Percentiles rank a stretch among this genome's conserved stretches.
phyloP scores from a whole-genome alignment of 2,888 invertebrate genomes.

The Antitype chi region DNA sequence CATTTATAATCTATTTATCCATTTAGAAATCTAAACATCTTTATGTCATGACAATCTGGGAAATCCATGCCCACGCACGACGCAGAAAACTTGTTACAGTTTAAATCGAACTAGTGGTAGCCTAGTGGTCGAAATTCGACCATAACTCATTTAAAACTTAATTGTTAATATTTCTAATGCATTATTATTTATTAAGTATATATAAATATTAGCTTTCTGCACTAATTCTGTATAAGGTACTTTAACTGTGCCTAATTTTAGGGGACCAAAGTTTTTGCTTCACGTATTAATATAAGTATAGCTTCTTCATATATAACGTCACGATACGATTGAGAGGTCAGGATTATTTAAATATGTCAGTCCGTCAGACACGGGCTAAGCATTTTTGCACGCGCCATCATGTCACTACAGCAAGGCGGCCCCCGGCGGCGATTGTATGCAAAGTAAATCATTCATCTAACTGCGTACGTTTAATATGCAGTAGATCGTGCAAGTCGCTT shows the following conservation, averaged over 20 bases:
- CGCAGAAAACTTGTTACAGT: conserved; percentile 20
- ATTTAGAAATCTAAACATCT: conserved; percentile 13
- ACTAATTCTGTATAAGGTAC: too few relatives aligned
- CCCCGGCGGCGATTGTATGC: conserved; percentile 82
- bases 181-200: too few relatives aligned
- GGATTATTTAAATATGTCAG: conserved; percentile 70
- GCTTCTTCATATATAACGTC: conserved; percentile 34
- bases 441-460: conserved; percentile 77
- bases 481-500: conserved; percentile 63
- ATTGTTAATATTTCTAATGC: too few relatives aligned
- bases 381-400: conserved; percentile 82
- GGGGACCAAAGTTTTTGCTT: too few relatives aligned
- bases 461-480: conserved; percentile 72
- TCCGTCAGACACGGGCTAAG: conserved; percentile 63
- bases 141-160: too few relatives aligned
- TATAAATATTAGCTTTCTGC: too few relatives aligned
- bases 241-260: too few relatives aligned
- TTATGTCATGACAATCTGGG: not conserved
- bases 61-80: conserved; percentile 16
- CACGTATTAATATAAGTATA: too few relatives aligned
- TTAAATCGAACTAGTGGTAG: conserved; percentile 12
- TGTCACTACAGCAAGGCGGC: conserved; percentile 67
- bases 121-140: too few relatives aligned
- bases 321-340: conserved; percentile 57
- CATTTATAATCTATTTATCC: not conserved